These are phyloP conservation scores for Micronycteris hirsuta DNA, from an alignment of 2,113 vertebrate species.

Conservation along the genomic window DNA sequence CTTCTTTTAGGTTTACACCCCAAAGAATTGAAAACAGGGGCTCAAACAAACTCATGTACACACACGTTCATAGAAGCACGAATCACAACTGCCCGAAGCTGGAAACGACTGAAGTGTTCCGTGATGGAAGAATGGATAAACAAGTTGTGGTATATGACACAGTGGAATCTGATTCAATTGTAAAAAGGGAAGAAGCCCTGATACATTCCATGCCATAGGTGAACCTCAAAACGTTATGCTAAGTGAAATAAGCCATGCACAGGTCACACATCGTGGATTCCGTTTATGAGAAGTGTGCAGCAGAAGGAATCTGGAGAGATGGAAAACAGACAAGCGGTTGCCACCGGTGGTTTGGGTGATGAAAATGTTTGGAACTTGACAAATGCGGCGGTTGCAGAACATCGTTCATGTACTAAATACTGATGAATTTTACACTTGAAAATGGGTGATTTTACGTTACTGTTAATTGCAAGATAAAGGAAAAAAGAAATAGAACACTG, in stretches of 20 bases:
- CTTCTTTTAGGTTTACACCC: no score
- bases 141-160: background rate
- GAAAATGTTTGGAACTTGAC: background rate
- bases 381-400: background rate
- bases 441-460: background rate
- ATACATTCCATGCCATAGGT: background rate
- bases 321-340: background rate
- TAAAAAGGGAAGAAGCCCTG: background rate
- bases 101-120: background rate
- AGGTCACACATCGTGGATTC: background rate
- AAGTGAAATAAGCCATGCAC: background rate
- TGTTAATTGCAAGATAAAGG: background rate
- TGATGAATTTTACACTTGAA: background rate
- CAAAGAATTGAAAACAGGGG: no score
- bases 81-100: background rate
- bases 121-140: background rate
- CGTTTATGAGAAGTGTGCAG: background rate
- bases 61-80: background rate
- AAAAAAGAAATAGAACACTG: background rate
- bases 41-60: background rate
- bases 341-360: background rate
- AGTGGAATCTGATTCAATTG: background rate
- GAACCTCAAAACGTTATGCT: background rate
- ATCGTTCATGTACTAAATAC: background rate
- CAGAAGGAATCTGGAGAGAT: background rate